phyloP scores from a whole-genome alignment of 2,888 invertebrate species.

The Geophilus truncorum region DNA sequence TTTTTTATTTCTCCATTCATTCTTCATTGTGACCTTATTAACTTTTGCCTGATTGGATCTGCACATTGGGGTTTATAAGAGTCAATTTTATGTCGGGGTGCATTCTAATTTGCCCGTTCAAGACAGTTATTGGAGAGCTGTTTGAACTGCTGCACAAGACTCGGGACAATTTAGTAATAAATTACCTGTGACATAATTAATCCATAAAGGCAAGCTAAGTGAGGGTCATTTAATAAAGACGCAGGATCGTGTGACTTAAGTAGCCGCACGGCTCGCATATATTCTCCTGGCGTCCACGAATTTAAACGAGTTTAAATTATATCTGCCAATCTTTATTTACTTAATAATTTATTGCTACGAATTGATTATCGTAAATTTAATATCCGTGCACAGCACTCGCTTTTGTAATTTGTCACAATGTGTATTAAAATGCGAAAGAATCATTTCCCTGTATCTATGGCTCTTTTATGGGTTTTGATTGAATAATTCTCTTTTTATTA shows the following conservation, averaged over 20 bases:
- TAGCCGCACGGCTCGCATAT: neutral
- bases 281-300: neutral
- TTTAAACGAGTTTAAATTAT: no score
- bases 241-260: neutral
- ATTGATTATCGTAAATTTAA: neutral
- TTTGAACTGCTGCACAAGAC: neutral
- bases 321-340: no score
- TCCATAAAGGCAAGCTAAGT: slow-evolving; percentile 22
- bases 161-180: slow-evolving; percentile 23
- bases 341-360: neutral
- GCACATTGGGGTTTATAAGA: slow-evolving; percentile 22
- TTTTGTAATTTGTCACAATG: neutral
- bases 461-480: neutral
- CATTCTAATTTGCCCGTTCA: slow-evolving; percentile 15
- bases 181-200: slow-evolving; percentile 23
- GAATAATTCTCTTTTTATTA: neutral
- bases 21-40: slow-evolving; percentile 21
- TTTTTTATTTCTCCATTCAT: slow-evolving; percentile 12
- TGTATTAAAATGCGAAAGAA: no score
- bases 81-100: slow-evolving; percentile 20
- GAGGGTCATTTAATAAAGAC: slow-evolving; percentile 21
- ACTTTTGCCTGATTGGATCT: slow-evolving; percentile 27
- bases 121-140: slow-evolving; percentile 18
- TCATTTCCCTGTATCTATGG: neutral
- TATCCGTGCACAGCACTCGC: neutral